Base-by-base conservation (phyloP, 2,113 vertebrate species). In the Paradisaea rubra region DNA sequence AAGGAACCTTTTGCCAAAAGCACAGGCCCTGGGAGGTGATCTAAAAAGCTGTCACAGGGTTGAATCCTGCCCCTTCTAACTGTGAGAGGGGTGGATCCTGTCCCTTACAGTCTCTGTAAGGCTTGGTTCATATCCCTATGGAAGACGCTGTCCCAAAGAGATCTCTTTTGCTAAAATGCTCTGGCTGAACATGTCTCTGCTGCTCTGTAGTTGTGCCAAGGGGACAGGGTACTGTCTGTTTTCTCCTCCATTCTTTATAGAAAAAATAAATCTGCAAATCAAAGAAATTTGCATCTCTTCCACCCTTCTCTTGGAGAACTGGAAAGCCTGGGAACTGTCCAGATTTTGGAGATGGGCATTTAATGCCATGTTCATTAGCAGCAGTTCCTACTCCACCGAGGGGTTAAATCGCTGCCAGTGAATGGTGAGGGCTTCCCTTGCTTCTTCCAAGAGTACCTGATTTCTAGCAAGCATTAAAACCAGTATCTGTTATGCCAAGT, bases 351-450 rank as follows among this genome's bases (percentile, higher is more conserved):
- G 74, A 73, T 17, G 16, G n/a, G 44, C 22, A 17, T 44, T 66
- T 39, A 66, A 37, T 17, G 27, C 13, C 35, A 20, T 23, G 13
- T 80, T 79, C 4, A 4, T 53, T 54, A 31, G 37, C 66, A 59
- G 37, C 7, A 45, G 18, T n/a, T 78, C 69, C 78, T 61, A 6
- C 8, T 31, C 5, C 28, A 28, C 16, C 0, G 0, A n/a, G 33
- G n/a, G 10, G 2, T 28, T 90, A 42, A 16, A 5, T 60, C 31
- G 4, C 42, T 82, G 42, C n/a, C 28, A 27, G 4, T 19, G 24
- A 50, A 33, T 3, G 10, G 23, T 37, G 42, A 52, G 80, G 76
- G 68, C 39, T 73, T 54, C 57, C 56, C 54, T 44, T 14, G 47
- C 50, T 81, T 42, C 65, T 64, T 76, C 45, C 66, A 15, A 52